Base-by-base conservation (phyloP, 1,140 invertebrate genomes). In the Orchesella cincta region DNA sequence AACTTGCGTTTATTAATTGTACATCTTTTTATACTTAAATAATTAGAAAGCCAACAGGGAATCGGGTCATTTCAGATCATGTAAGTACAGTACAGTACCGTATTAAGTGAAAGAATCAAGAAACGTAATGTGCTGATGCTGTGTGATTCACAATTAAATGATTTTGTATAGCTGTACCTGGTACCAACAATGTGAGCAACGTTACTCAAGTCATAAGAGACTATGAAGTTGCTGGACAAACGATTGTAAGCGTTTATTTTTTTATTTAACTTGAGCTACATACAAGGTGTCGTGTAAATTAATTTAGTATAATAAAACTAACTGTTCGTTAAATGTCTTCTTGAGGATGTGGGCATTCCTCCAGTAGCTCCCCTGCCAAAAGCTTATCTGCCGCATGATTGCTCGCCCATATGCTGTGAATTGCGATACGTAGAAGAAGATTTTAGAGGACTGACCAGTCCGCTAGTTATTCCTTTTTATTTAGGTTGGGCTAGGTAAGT, bases 401-500 rank as follows among this genome's bases (percentile, higher is more conserved):
- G 26, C 31, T 67, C 28, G 8, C 2, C 12, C 12, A 12, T 20
- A 8, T 31, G 8, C 33, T 67, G 62, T 67, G 29, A 26, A 8
- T 67, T 31, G 12, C 1, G 5, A 14, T 67, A 31, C n/a, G 31
- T 16, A 8, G 62, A 67, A 12, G 14, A 29, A 67, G 14, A 29
- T 8, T 67, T 67, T 29, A 8, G 62, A 16, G 8, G n/a, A 12
- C 29, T 67, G 1, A n/a, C n/a, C n/a, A 67, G 62, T 31, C 62
- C 62, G 14, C 31, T 67, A 12, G 31, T 29, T 33, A 33, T 67
- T 31, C 62, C 62, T 3, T 67, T 67, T 31, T 31, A 67, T 33
- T 31, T 67, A 5, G 62, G 62, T 14, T 67, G 62, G 62, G 62
- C 62, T 31, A 29, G 62, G 62, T 67, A 33, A 57, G 54, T 14